Percentiles rank a stretch among this genome's conserved stretches.
phyloP scores from a whole-genome alignment of 2,888 invertebrate species.

The Pardosa pseudoannulata region DNA sequence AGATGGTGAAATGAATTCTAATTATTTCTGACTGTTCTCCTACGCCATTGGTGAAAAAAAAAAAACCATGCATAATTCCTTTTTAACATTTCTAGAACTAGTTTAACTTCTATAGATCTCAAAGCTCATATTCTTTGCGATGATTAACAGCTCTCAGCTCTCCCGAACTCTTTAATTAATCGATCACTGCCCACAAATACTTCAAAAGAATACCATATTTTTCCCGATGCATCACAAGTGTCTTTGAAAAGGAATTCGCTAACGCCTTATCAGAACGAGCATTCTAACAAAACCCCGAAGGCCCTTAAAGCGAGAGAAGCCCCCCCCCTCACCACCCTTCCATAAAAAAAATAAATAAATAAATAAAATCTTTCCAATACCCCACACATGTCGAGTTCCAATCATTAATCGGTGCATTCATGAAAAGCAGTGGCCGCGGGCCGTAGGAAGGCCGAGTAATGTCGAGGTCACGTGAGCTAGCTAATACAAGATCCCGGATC shows the following conservation, averaged over 20 bases:
- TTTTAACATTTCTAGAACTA: too few relatives aligned
- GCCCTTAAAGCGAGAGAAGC: slow-evolving; percentile 24
- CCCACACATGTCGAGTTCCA: slow-evolving; percentile 64
- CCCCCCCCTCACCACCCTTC: slow-evolving; percentile 20
- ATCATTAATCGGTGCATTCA: slow-evolving; percentile 69
- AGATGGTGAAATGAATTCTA: too few relatives aligned
- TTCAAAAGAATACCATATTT: neutral
- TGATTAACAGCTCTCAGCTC: neutral
- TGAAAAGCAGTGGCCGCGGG: slow-evolving; percentile 60
- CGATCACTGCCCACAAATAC: neutral
- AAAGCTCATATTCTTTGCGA: neutral
- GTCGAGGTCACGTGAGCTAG: slow-evolving; percentile 69
- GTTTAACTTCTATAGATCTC: too few relatives aligned
- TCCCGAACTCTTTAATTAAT: neutral
- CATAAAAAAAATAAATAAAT: slow-evolving; percentile 16
- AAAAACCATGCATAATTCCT: too few relatives aligned
- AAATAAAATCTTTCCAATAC: slow-evolving; percentile 39
- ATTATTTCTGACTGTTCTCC: too few relatives aligned
- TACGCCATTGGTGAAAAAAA: too few relatives aligned
- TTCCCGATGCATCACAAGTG: neutral
- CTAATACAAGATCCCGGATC: slow-evolving; percentile 71
- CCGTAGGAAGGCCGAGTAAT: slow-evolving; percentile 66
- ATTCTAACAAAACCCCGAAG: slow-evolving; percentile 23
- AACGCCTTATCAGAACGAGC: neutral
- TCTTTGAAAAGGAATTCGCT: neutral